Percentiles rank a stretch among this genome's conserved stretches.
Conservation (phyloP, 1,140 invertebrate genomes). For the Ericerus pela region DNA sequence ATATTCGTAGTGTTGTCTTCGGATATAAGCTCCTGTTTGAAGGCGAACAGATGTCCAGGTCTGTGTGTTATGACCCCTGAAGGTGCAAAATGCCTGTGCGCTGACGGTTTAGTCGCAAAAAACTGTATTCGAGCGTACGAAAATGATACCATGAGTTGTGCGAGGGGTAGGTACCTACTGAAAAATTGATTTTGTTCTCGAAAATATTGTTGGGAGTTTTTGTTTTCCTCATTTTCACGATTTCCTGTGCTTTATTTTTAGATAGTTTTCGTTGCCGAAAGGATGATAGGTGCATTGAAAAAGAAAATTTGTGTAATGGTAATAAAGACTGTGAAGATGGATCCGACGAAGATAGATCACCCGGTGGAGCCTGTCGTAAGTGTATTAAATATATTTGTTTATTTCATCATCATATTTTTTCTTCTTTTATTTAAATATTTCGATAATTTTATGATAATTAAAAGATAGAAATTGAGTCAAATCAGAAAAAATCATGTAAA, state of each 20-base stretch:
- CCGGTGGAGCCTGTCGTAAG: neutral
- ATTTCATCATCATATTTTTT: neutral
- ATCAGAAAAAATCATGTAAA: no score
- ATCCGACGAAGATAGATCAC: conserved; percentile 36
- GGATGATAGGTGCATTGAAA: conserved; percentile 46
- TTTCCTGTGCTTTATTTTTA: no score
- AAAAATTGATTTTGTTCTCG: neutral
- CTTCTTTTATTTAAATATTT: no score
- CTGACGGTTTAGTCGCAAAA: conserved; percentile 14
- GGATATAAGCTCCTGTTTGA: conserved; percentile 32
- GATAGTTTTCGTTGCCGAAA: conserved; percentile 44
- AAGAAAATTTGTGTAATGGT: conserved; percentile 48
- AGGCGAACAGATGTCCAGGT: conserved; percentile 31
- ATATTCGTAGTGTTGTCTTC: neutral
- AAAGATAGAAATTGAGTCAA: no score
- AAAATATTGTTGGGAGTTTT: neutral
- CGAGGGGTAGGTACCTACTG: neutral
- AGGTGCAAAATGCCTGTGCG: conserved; percentile 21
- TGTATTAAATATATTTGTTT: no score
- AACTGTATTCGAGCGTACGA: neutral
- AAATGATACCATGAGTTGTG: neutral
- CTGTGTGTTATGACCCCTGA: conserved; percentile 35
- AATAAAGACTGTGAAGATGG: conserved; percentile 51
- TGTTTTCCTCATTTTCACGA: neutral
- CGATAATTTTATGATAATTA: no score